Conservation (phyloP, 2,797 vertebrate genomes). For the Acipenser ruthenus region DNA sequence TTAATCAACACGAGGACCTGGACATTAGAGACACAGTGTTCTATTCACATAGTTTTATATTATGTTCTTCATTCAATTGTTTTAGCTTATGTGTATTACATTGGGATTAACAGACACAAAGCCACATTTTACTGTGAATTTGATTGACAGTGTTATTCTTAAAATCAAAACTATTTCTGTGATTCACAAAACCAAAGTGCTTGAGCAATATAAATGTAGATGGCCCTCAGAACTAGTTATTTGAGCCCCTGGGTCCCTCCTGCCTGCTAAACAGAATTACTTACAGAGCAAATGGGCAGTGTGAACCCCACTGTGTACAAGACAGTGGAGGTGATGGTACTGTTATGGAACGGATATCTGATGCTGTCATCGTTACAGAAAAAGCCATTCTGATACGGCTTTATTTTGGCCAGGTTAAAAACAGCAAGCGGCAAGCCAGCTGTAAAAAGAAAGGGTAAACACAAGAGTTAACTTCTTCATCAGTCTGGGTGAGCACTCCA, state of each 20-base stretch:
- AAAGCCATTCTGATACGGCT: slow-evolving; percentile 95
- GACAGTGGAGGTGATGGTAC: slow-evolving; percentile 84
- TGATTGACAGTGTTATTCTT: too few species aligned
- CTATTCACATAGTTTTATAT: too few species aligned
- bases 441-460: slow-evolving; percentile 65
- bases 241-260: slow-evolving; percentile 23
- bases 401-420: slow-evolving; percentile 95
- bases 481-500: background rate
- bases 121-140: too few species aligned
- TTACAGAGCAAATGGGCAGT: slow-evolving; percentile 92
- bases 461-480: slow-evolving; percentile 3
- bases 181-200: too few species aligned
- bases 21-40: too few species aligned
- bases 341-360: slow-evolving; percentile 86
- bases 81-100: too few species aligned
- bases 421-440: slow-evolving; percentile 87
- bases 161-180: too few species aligned
- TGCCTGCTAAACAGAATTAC: slow-evolving; percentile 60
- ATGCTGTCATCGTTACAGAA: slow-evolving; percentile 98
- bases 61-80: too few species aligned
- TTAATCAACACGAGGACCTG: too few species aligned
- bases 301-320: slow-evolving; percentile 86
- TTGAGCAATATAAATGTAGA: too few species aligned
- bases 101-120: too few species aligned
- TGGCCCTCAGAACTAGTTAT: background rate